phyloP scores from a whole-genome alignment of 2,797 vertebrate species.

The Nyctibius grandis region DNA sequence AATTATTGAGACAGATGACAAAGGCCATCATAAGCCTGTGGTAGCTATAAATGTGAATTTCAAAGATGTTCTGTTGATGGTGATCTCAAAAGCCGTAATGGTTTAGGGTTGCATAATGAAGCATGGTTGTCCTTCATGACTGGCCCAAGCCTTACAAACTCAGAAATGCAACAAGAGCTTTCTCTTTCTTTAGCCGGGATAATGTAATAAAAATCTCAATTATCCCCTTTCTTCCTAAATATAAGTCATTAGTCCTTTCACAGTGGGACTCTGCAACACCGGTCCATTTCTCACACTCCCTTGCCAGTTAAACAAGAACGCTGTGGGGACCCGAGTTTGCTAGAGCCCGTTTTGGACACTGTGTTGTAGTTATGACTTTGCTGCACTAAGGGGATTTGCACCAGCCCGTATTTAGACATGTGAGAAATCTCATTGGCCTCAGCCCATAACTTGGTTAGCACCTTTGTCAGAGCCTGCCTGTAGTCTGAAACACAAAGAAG shows the following conservation, averaged over 20 bases:
- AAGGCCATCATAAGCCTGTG: neutral
- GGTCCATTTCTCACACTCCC: fast-evolving
- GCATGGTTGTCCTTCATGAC: neutral
- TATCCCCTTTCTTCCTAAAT: neutral
- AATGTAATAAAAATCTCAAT: neutral
- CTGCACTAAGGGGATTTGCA: neutral
- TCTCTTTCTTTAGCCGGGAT: neutral
- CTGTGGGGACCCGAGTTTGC: fast-evolving
- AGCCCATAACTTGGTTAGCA: neutral
- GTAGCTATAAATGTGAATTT: neutral
- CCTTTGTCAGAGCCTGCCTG: neutral
- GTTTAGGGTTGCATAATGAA: neutral
- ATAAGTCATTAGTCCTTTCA: neutral
- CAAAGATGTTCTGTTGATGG: neutral
- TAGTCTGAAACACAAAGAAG: neutral
- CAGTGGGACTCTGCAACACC: fast-evolving
- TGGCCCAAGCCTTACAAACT: neutral
- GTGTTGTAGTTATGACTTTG: neutral
- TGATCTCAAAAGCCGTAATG: neutral
- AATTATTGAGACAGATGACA: conserved; percentile 6
- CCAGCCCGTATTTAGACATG: neutral
- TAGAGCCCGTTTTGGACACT: fast-evolving
- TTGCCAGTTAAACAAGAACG: neutral
- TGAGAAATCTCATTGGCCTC: neutral
- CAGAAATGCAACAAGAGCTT: neutral